phyloP scores from a whole-genome alignment of 2,113 vertebrate genomes.

The Menura novaehollandiae region DNA sequence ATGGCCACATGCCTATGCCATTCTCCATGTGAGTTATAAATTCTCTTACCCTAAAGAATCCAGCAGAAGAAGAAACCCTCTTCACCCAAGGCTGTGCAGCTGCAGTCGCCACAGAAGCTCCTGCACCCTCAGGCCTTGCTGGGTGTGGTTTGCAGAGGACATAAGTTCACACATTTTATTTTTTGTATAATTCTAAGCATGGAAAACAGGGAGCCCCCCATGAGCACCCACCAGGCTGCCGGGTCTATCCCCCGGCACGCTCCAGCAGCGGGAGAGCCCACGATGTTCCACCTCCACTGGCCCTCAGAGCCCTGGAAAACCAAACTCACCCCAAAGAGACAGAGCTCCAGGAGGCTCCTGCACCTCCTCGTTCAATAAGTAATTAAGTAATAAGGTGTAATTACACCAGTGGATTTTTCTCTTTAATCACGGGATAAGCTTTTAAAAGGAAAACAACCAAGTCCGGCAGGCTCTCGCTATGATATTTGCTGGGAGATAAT shows the following conservation, averaged over 20 bases:
- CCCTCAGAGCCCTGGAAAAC: not conserved
- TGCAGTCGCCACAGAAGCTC: not conserved
- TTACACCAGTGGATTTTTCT: not conserved
- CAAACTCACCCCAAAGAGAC: not conserved
- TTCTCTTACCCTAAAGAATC: not conserved
- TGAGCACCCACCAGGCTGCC: not conserved
- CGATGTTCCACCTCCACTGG: not conserved
- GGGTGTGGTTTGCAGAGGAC: not conserved
- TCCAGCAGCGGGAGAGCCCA: not conserved
- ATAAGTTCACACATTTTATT: not conserved
- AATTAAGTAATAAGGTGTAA: too few relatives aligned
- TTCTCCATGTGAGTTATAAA: not conserved
- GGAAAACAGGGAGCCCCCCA: not conserved
- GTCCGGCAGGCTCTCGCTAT: conserved; percentile 48
- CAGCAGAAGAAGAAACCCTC: not conserved
- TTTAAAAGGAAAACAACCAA: conserved; percentile 2
- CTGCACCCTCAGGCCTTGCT: not conserved
- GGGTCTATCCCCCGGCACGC: not conserved
- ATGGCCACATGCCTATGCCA: rapidly evolving
- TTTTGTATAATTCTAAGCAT: not conserved
- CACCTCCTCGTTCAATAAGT: not conserved
- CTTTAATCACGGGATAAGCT: conserved; percentile 65
- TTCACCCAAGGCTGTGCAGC: rapidly evolving
- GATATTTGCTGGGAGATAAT: conserved; percentile 83
- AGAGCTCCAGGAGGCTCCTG: not conserved